phyloP scores from a whole-genome alignment of 2,113 vertebrate genomes.

The Nesospiza acunhae region DNA sequence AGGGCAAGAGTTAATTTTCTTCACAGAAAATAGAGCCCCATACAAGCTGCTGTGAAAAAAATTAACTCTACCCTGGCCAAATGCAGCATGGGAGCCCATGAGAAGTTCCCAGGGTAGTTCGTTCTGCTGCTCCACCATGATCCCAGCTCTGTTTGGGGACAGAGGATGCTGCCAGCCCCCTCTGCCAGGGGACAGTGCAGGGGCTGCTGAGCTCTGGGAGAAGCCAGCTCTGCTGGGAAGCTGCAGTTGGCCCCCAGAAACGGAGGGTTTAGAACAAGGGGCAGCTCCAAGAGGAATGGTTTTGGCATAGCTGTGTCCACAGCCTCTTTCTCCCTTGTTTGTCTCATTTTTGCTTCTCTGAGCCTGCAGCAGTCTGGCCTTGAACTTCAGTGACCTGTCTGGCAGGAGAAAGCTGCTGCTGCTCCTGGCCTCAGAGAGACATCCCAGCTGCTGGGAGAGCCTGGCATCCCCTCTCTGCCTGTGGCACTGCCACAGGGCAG shows the following conservation, averaged over 20 bases:
- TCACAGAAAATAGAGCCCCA: not conserved
- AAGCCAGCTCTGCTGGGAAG: not conserved
- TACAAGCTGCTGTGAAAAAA: not conserved
- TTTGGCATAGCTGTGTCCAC: not conserved
- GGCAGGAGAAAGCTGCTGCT: not conserved
- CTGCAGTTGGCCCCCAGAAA: not conserved
- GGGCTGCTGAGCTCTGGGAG: not conserved
- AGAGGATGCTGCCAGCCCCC: not conserved
- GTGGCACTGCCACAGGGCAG: not conserved
- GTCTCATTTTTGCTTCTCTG: not conserved
- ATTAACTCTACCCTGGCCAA: not conserved
- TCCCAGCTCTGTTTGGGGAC: not conserved
- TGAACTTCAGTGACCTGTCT: not conserved
- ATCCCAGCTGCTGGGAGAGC: not conserved
- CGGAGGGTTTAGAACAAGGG: not conserved
- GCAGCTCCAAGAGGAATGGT: not conserved
- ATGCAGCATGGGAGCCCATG: not conserved
- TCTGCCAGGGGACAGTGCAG: rapidly evolving
- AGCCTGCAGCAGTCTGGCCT: rapidly evolving
- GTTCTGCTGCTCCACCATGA: not conserved
- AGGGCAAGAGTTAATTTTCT: not conserved
- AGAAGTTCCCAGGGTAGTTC: not conserved
- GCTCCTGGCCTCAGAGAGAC: not conserved
- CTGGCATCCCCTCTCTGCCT: not conserved
- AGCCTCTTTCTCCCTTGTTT: not conserved